These are phyloP conservation scores for Manacus vitellinus DNA, from an alignment of 2,113 vertebrate genomes.

Conservation along the genomic window DNA sequence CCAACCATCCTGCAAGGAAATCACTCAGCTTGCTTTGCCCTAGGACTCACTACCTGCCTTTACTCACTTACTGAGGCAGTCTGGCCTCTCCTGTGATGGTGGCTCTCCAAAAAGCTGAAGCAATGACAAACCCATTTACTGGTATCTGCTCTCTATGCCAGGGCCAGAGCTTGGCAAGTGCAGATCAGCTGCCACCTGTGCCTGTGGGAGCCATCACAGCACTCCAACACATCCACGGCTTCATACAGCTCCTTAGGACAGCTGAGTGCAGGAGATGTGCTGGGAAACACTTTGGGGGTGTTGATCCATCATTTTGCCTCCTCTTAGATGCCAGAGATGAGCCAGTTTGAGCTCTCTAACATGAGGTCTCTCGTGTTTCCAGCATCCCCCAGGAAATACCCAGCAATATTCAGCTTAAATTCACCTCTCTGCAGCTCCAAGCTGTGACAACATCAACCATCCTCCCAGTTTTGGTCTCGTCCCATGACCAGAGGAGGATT, in stretches of 20 bases:
- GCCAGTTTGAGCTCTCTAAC: background rate
- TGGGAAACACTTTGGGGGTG: background rate
- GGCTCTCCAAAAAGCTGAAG: background rate
- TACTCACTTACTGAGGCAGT: background rate
- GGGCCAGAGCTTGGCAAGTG: background rate
- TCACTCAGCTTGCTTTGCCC: background rate
- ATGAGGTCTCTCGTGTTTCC: accelerated
- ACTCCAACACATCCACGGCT: background rate
- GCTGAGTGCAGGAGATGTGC: background rate
- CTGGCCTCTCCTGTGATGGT: background rate
- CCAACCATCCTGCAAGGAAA: background rate
- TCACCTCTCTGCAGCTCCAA: background rate
- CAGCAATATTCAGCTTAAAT: background rate
- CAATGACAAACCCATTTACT: background rate
- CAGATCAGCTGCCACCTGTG: accelerated
- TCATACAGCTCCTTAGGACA: background rate
- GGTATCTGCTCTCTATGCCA: background rate
- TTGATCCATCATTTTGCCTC: background rate
- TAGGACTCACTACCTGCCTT: background rate
- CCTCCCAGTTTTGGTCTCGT: background rate
- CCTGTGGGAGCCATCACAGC: background rate
- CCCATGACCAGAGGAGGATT: background rate
- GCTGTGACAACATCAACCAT: background rate
- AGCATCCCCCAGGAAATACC: background rate
- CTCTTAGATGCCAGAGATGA: background rate